phyloP scores from a whole-genome alignment of 2,888 invertebrate species.

The Furcula furcula region DNA sequence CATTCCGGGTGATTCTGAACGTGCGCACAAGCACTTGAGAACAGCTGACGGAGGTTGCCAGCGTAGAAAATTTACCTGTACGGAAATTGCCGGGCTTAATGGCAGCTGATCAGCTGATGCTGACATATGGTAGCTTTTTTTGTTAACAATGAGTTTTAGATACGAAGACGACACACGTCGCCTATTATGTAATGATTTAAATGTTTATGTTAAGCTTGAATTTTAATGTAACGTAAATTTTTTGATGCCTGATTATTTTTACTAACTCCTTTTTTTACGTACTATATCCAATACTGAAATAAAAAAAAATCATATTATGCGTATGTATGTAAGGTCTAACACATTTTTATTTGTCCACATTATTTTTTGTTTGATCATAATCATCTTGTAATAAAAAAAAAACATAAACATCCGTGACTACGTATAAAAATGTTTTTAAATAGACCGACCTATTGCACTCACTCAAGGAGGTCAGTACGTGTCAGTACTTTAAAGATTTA shows the following conservation, averaged over 20 bases:
- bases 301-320: too few species aligned
- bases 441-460: conserved; percentile 14
- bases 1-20: conserved; percentile 56
- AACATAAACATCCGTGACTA: background rate
- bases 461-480: conserved; percentile 50
- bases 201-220: too few species aligned
- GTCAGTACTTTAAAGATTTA: conserved; percentile 52
- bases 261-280: too few species aligned
- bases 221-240: too few species aligned
- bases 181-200: background rate
- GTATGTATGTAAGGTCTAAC: too few species aligned
- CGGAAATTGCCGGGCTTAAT: conserved; percentile 30
- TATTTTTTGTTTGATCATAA: too few species aligned
- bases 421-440: conserved; percentile 4
- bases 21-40: conserved; percentile 49
- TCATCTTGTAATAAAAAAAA: too few species aligned
- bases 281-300: too few species aligned
- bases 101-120: conserved; percentile 57
- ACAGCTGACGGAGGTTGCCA: conserved; percentile 61
- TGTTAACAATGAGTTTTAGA: background rate
- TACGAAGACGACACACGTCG: background rate
- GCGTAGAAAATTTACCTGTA: conserved; percentile 51
- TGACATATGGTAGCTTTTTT: conserved; percentile 36
- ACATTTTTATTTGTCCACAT: too few species aligned
- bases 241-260: too few species aligned